Base-by-base conservation (phyloP, 2,888 invertebrate species). In the Epicampocera succincta region DNA sequence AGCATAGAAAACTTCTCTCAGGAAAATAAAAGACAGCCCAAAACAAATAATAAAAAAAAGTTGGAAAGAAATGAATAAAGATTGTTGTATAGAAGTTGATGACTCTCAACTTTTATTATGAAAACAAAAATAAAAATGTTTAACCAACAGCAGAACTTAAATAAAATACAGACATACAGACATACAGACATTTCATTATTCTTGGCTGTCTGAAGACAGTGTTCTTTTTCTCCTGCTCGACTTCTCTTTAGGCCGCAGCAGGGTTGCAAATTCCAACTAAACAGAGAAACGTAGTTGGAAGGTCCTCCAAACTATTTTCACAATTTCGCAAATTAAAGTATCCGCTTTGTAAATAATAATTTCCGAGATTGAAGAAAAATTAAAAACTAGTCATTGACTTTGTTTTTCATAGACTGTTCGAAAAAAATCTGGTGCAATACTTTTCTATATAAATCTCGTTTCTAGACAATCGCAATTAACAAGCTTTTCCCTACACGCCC, bases 21-120 rank as follows among this genome's bases (percentile, higher is more conserved):
- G 6, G 15, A n/a, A 15, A 78, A 1, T 5, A 8, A 44, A 33
- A 50, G 9, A 38, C 29, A 71, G 9, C 33, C 21, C 12, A 11
- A 15, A 38, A 33, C 5, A 44, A 54, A 29, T 21, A 33, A 42
- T 5, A 54, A 42, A 61, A 61, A n/a, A 73, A 42, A 76, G 40
- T 15, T 48, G 50, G 60, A 60, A 58, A 50, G 58, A 60, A 66
- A 63, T 60, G 65, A 75, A 80, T 42, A 76, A 52, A 60, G 40
- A 72, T 76, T 66, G 71, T 76, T 66, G 71, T 73, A 40, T 56
- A 68, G 42, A 15, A 66, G 54, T 72, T 81, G 80, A 81, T 76
- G 76, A 76, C 80, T 72, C 71, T 71, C 42, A 60, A 52, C 50
- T 69, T 82, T 68, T 33, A 25, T 74, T 68, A 73, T n/a, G 29